Evolutionary conservation across 2,888 invertebrate genomes (phyloP).

Genomic region (Ormyrus rosae): DNA sequence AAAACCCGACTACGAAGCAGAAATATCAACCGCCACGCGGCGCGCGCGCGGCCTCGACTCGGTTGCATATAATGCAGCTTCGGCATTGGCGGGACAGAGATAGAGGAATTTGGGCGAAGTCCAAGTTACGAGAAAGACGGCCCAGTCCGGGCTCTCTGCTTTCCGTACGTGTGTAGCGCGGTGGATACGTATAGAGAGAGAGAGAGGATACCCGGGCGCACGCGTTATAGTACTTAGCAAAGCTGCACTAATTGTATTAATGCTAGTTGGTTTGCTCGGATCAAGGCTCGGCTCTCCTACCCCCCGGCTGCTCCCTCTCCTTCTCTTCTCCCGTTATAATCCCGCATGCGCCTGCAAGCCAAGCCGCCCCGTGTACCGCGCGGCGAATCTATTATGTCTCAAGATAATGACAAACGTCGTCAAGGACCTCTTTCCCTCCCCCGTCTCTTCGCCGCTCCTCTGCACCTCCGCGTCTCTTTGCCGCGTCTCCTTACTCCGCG

Average conservation of each 20-base stretch:
- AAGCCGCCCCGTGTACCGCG: conserved; percentile 59
- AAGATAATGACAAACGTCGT: conserved; percentile 56
- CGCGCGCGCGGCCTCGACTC: conserved; percentile 36
- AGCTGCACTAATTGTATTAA: conserved; percentile 74
- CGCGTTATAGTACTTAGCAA: conserved; percentile 71
- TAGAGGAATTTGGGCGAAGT: conserved; percentile 68
- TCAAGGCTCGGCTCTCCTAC: conserved; percentile 60
- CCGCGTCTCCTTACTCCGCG: not conserved
- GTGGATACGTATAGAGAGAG: conserved; percentile 3
- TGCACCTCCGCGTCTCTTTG: not conserved
- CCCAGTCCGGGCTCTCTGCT: conserved; percentile 41
- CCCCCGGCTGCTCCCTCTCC: conserved; percentile 3
- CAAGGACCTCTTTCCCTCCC: conserved; percentile 12
- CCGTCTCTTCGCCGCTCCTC: not conserved
- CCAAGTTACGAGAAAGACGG: conserved; percentile 64
- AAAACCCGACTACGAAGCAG: conserved; percentile 55
- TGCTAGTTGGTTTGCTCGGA: conserved; percentile 70
- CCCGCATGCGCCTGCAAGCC: conserved; percentile 56
- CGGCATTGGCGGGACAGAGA: conserved; percentile 43
- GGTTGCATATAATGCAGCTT: conserved; percentile 51
- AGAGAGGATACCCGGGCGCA: conserved; percentile 49
- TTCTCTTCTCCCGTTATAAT: conserved; percentile 66
- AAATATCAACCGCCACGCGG: conserved; percentile 49
- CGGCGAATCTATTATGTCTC: conserved; percentile 65
- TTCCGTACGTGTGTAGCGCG: not conserved